Percentiles rank a stretch among this genome's conserved stretches.
phyloP scores from a whole-genome alignment of 2,113 vertebrate genomes.

The Cyanistes caeruleus region DNA sequence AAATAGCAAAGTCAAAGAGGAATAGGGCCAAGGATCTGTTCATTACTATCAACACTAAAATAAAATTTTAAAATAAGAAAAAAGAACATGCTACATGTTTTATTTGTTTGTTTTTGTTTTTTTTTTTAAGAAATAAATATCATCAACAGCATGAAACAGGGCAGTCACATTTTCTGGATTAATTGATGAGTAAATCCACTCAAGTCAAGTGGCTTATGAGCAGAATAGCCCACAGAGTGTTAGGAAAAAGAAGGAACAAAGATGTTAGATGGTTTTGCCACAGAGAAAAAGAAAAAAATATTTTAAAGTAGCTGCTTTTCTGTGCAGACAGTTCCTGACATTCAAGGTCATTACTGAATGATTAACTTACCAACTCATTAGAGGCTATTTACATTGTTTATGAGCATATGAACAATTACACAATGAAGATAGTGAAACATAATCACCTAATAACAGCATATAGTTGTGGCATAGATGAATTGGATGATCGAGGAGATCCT shows the following conservation, averaged over 20 bases:
- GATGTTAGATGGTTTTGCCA: background rate
- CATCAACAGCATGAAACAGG: background rate
- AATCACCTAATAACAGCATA: constrained; percentile 46
- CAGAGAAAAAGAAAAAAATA: background rate
- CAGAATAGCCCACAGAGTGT: background rate
- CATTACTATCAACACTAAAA: background rate
- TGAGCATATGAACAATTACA: constrained; percentile 57
- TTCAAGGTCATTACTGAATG: constrained; percentile 4
- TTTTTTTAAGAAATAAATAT: background rate
- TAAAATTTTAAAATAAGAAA: background rate
- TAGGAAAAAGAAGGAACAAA: background rate
- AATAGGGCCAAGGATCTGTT: constrained; percentile 40
- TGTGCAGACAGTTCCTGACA: background rate
- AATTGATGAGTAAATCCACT: background rate
- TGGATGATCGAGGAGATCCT: background rate
- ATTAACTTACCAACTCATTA: constrained; percentile 46
- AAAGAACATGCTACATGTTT: background rate
- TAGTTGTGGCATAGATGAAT: background rate
- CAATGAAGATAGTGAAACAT: constrained; percentile 44
- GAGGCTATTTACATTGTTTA: constrained; percentile 50
- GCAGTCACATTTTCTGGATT: background rate
- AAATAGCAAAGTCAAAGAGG: constrained; percentile 43
- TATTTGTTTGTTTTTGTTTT: background rate
- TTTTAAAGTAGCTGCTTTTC: background rate
- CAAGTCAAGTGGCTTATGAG: background rate